phyloP scores from a whole-genome alignment of 2,797 vertebrate species.

The Bovichtus variegatus region DNA sequence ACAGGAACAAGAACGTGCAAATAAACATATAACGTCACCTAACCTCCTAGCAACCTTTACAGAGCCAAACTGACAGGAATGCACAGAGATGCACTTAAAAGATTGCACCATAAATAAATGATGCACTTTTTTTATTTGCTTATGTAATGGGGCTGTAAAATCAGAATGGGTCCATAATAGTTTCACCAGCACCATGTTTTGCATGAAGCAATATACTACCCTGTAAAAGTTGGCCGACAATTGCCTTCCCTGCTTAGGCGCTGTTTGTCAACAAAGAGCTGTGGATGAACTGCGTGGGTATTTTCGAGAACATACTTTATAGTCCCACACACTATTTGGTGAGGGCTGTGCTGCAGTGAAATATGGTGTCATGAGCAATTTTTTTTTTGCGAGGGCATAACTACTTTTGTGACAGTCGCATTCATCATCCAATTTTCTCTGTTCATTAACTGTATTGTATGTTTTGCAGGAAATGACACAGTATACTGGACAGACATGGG shows the following conservation, averaged over 20 bases:
- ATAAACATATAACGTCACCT: slow-evolving; percentile 65
- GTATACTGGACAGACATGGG: slow-evolving; percentile 99
- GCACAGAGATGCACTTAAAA: slow-evolving; percentile 30
- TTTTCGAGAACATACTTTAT: slow-evolving; percentile 63
- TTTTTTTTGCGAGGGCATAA: slow-evolving; percentile 68
- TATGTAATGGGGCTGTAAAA: slow-evolving; percentile 56
- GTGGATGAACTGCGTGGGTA: slow-evolving; percentile 36
- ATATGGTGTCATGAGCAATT: slow-evolving; percentile 69
- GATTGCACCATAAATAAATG: slow-evolving; percentile 38
- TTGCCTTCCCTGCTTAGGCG: slow-evolving; percentile 33
- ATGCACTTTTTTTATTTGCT: slow-evolving; percentile 50
- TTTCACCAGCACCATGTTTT: slow-evolving; percentile 67
- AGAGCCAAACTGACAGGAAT: slow-evolving; percentile 42
- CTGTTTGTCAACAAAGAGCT: slow-evolving; percentile 58
- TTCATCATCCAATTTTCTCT: slow-evolving; percentile 54
- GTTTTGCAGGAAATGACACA: slow-evolving; percentile 92
- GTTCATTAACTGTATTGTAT: slow-evolving; percentile 44
- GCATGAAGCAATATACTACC: slow-evolving; percentile 53
- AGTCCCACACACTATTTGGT: slow-evolving; percentile 60
- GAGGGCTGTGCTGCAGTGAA: slow-evolving; percentile 71
- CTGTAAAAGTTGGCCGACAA: slow-evolving; percentile 57
- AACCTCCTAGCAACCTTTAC: slow-evolving; percentile 56
- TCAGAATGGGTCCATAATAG: slow-evolving; percentile 48
- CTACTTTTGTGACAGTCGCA: slow-evolving; percentile 47
- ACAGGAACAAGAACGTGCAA: slow-evolving; percentile 68